These are phyloP conservation scores for Haemorhous mexicanus DNA, from an alignment of 2,113 vertebrate species.

Conservation along the genomic window DNA sequence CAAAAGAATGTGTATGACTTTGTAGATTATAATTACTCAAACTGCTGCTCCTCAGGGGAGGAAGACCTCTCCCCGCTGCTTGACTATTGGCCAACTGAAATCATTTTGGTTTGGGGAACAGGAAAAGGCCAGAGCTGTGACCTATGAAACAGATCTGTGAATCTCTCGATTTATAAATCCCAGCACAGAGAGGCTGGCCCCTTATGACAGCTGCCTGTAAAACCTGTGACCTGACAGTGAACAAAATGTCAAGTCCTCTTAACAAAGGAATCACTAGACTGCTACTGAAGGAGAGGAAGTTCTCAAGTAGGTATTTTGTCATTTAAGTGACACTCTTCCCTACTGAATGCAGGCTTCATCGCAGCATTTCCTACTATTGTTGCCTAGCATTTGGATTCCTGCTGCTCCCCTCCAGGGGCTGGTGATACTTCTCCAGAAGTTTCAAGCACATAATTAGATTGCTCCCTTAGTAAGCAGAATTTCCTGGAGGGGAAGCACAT, in stretches of 20 bases:
- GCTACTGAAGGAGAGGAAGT: slow-evolving; percentile 4
- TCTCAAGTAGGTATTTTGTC: slow-evolving; percentile 43
- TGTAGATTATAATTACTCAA: neutral
- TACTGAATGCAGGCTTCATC: neutral
- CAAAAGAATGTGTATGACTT: neutral
- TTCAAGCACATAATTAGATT: neutral
- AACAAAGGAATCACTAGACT: neutral
- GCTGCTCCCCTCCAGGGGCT: neutral
- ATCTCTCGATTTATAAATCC: neutral
- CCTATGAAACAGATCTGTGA: neutral
- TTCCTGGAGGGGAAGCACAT: slow-evolving; percentile 2
- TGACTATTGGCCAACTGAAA: neutral
- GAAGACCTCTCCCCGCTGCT: neutral
- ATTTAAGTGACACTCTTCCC: slow-evolving; percentile 23
- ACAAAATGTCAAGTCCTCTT: neutral
- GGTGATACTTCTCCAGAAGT: neutral
- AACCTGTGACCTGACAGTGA: neutral
- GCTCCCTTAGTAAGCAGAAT: slow-evolving; percentile 16
- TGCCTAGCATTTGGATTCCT: slow-evolving; percentile 46
- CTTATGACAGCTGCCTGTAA: neutral
- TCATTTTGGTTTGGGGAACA: neutral
- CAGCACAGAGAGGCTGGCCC: neutral
- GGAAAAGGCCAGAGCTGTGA: neutral
- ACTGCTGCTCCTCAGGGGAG: neutral
- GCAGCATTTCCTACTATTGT: slow-evolving; percentile 33